These are phyloP conservation scores for Falco novaeseelandiae DNA, from an alignment of 2,797 vertebrate species.

Conservation along the genomic window DNA sequence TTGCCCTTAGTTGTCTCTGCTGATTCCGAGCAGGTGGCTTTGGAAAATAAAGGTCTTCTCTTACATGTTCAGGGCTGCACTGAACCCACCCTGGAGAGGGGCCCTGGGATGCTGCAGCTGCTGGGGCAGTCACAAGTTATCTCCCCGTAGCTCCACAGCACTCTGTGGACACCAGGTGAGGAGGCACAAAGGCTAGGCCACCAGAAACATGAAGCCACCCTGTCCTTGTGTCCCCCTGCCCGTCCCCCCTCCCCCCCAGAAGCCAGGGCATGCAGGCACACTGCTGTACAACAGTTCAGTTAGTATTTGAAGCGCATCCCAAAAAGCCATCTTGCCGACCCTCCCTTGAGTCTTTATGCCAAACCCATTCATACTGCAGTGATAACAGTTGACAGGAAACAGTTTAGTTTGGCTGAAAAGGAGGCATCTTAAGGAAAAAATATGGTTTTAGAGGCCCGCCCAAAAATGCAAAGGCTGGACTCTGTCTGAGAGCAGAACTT, in stretches of 20 bases:
- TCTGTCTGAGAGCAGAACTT: constrained; percentile 42
- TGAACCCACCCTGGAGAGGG: not conserved
- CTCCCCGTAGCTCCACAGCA: not conserved
- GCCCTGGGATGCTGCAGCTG: not conserved
- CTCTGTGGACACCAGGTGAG: fast-evolving
- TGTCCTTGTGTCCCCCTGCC: not conserved
- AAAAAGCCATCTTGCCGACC: not conserved
- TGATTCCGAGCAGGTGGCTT: not conserved
- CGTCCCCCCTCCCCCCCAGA: not conserved
- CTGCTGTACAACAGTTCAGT: not conserved
- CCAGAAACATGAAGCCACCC: not conserved
- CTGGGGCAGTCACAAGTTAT: not conserved
- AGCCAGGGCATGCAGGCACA: not conserved
- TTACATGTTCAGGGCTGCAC: not conserved
- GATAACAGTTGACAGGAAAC: constrained; percentile 28
- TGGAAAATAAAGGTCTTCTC: not conserved
- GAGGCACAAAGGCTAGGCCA: not conserved
- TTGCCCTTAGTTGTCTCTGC: not conserved
- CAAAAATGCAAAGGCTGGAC: constrained; percentile 60
- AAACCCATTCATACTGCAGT: not conserved
- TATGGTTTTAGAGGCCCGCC: constrained; percentile 32
- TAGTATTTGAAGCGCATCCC: not conserved
- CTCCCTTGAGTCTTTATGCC: not conserved
- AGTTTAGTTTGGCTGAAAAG: constrained; percentile 36
- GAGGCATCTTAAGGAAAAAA: constrained; percentile 33